A percentile compares a stretch with the other conserved stretches of the same genome.
phyloP scores from a whole-genome alignment of 2,888 invertebrate genomes.

The Tinea pellionella region DNA sequence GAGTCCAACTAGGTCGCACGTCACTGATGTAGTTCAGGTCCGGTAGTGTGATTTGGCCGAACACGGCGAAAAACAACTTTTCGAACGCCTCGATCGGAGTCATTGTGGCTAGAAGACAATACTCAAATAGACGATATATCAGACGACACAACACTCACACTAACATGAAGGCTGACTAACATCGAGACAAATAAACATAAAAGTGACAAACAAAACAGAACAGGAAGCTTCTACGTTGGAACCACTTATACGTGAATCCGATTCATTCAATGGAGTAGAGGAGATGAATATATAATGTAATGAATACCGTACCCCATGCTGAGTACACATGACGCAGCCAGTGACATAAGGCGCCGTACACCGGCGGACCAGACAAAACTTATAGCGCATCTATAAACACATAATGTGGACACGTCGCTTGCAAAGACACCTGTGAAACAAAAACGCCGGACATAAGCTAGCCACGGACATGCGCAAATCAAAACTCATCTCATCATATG shows the following conservation, averaged over 20 bases:
- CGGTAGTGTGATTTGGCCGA: conserved; percentile 91
- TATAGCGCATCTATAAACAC: conserved; percentile 31
- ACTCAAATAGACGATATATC: conserved; percentile 53
- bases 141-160: conserved; percentile 3
- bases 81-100: conserved; percentile 94
- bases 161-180: conserved; percentile 14
- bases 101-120: conserved; percentile 80
- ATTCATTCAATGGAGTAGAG: conserved; percentile 9
- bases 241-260: not conserved
- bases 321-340: conserved; percentile 15
- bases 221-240: conserved; percentile 13
- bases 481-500: conserved; percentile 62
- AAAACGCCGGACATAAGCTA: conserved; percentile 61
- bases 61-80: conserved; percentile 97
- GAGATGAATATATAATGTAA: conserved; percentile 5
- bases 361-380: conserved; percentile 55
- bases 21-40: conserved; percentile 81
- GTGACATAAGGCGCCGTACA: conserved; percentile 31
- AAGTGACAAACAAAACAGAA: conserved; percentile 7
- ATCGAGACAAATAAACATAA: conserved; percentile 12
- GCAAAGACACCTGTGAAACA: conserved; percentile 52
- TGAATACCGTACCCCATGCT: conserved; percentile 16
- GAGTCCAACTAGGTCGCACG: conserved; percentile 83
- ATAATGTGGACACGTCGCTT: conserved; percentile 47
- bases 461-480: conserved; percentile 64